Base-by-base conservation (phyloP, 2,888 invertebrate genomes). In the Apoderus coryli region DNA sequence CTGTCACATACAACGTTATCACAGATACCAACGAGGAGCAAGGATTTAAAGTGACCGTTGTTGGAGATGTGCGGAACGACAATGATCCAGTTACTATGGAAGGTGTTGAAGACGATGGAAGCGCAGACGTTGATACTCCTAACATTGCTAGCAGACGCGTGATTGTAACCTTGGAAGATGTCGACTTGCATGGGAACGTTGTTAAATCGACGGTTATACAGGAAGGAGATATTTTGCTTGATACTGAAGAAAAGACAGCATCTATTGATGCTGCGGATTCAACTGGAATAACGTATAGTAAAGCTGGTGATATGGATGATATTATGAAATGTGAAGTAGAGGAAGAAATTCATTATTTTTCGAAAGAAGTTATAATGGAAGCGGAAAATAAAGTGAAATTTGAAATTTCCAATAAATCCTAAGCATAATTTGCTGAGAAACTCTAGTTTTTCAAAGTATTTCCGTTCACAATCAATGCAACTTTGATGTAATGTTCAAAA, bases 181-280 rank as follows among this genome's bases (percentile, higher is more conserved):
- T 75, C 0, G 76, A 76, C 44, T 67, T 67, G 10, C 53, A 65
- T 24, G 77, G 76, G 1, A 74, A 75, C 47, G 61, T 76, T 40
- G 61, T 76, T 13, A 64, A 65, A 33, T 63, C 65, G 1, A 60
- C 70, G 48, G 54, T 67, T 7, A 60, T 74, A 6, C 61, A 70
- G 37, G 64, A 69, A 2, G 63, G 65, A 39, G 62, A 65, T 22
- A 22, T 28, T 10, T 25, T 22, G 14, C 12, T 33, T 10, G 22
- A 32, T 14, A 14, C 11, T 10, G 32, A 31, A 19, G 14, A 12
- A 19, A 15, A 22, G 14, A 13, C 9, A 3, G 16, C 10, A 6
- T 13, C 12, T 10, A n/a, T n/a, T n/a, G n/a, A n/a, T n/a, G n/a
- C n/a, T n/a, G n/a, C n/a, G n/a, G n/a, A n/a, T n/a, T n/a, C n/a